Base-by-base conservation (phyloP, 2,797 vertebrate genomes). In the Rhinogobio ventralis region DNA sequence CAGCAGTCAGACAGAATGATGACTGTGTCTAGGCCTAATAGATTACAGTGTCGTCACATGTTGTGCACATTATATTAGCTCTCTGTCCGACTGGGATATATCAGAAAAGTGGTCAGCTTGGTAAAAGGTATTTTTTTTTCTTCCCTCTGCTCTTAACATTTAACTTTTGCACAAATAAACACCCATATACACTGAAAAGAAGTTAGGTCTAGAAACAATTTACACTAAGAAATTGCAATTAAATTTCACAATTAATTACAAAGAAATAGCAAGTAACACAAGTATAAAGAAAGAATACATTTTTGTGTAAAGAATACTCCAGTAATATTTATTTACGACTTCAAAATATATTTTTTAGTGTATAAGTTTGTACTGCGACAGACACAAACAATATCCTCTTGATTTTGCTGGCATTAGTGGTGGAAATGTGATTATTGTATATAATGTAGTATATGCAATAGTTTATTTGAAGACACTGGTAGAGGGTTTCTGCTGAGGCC, bases 21-120 rank as follows among this genome's bases (percentile, higher is more conserved):
- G 28, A 62, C 68, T 4, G 9, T 45, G n/a, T 76, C 72, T 42
- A 9, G 39, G 39, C 39, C 39, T 75, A 76, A 83, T 83, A 19
- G 60, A 83, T 83, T 83, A 42, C 64, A 66, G 60, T 42, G 45
- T 51, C 2, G 6, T 83, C 30, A 42, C 64, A 55, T 55, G 64
- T 13, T 60, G 74, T 30, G 45, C 9, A 23, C 72, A 75, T 39
- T 28, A 55, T 83, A 33, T 39, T 83, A 39, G 13, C 81, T 75
- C 5, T 62, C 7, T 46, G 46, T 14, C 20, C n/a, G 5, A 7
- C 42, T 73, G 19, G 55, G 55, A n/a, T 81, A 10, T 46, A 23
- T 46, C 17, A 42, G 62, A 57, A 79, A 46, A 60, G 17, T 15
- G 25, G 53, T 60, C 39, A 17, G 36, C 33, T 69, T 81, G 49